Conservation (phyloP, 1,140 invertebrate species). For the Drosophila suzukii region DNA sequence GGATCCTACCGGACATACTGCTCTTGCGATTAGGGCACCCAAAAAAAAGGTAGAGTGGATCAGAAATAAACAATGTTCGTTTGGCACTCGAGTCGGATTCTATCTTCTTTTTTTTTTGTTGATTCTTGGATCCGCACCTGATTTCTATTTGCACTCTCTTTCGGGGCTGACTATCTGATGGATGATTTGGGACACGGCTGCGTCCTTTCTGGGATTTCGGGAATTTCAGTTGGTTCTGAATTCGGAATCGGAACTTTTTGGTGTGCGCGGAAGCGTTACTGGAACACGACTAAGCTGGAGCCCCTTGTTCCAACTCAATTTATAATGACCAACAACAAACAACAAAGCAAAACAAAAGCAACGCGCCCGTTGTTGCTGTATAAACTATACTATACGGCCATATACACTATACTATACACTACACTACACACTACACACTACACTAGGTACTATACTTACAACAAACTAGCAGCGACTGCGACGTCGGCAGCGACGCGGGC, state of each 20-base stretch:
- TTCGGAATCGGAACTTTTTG: neutral
- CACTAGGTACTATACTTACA: slow-evolving; percentile 49
- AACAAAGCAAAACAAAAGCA: slow-evolving; percentile 53
- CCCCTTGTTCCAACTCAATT: slow-evolving; percentile 78
- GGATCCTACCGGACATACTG: slow-evolving; percentile 81
- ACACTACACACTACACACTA: slow-evolving; percentile 13
- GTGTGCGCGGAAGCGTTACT: slow-evolving; percentile 81
- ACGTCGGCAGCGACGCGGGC: slow-evolving; percentile 25
- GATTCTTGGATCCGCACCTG: slow-evolving; percentile 21
- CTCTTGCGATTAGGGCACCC: slow-evolving; percentile 28
- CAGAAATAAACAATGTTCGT: slow-evolving; percentile 40
- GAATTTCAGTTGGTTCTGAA: neutral
- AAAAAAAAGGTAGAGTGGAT: slow-evolving; percentile 23
- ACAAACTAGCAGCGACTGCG: slow-evolving; percentile 47
- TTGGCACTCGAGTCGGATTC: slow-evolving; percentile 22
- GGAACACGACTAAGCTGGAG: slow-evolving; percentile 83
- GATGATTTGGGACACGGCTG: neutral
- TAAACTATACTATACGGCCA: neutral
- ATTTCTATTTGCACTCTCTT: slow-evolving; percentile 9
- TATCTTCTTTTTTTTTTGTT: neutral
- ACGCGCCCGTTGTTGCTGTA: slow-evolving; percentile 25
- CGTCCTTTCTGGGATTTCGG: slow-evolving; percentile 14
- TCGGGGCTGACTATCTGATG: neutral
- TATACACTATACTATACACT: slow-evolving; percentile 43
- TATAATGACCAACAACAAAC: slow-evolving; percentile 79